Evolutionary conservation across 2,888 invertebrate species (phyloP), one percentile per base, ranked within the genome.

Genomic region (Drosophila macrospina): DNA sequence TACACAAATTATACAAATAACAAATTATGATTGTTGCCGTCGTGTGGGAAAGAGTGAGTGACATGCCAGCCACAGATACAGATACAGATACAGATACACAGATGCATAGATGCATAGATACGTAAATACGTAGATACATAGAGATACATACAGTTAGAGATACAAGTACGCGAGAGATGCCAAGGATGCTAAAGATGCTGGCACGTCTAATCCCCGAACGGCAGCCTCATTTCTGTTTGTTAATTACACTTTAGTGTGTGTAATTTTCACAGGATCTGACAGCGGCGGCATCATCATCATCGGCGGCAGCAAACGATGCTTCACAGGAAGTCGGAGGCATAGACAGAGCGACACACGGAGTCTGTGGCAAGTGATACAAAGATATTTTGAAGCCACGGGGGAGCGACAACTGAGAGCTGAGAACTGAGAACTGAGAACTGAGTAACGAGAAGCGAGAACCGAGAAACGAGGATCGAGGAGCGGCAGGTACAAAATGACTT

Each of bases 181-280:
- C 20, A 64, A 69, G 65, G 75, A 78, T 66, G 62, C 71, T 42
- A 45, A 61, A 64, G 68, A 81, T 62, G 61, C 71, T 67, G 78
- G 64, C 71, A 64, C 79, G 78, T 81, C 83, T 79, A 80, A 80
- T 83, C 79, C 68, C 63, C 69, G 66, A 80, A 88, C 85, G 50
- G 87, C 87, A 88, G 85, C 88, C 78, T 85, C 89, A 87, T 76
- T 86, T 75, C 81, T 86, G 85, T 87, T 85, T 85, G 87, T 85
- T 88, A 85, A 88, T 87, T 88, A 78, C 85, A 84, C 78, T 78
- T 86, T 80, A 78, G 76, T 86, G 77, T 88, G 86, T 88, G 75
- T 84, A 78, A 81, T 86, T 88, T 86, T 88, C 89, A 88, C 87
- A 81, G 89, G 81, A 89, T 89, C 85, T 80, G 74, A 72, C 66